Evolutionary conservation across 2,888 invertebrate species (phyloP).

Genomic region (Agrypnus murinus): DNA sequence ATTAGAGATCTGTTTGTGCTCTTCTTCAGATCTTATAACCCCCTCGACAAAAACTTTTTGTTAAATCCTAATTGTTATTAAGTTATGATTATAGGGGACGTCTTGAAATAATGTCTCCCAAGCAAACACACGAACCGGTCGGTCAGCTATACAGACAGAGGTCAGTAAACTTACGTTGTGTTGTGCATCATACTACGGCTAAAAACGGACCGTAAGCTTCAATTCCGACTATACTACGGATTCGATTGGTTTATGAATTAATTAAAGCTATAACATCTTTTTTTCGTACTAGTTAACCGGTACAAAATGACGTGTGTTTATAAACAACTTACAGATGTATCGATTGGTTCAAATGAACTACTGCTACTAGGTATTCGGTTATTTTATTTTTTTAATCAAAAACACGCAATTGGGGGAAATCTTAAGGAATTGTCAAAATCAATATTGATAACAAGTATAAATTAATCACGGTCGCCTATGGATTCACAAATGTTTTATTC

Average conservation of each 20-base stretch:
- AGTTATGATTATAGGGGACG: slow-evolving; percentile 32
- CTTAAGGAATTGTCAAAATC: too few relatives aligned
- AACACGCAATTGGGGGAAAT: too few relatives aligned
- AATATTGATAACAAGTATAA: too few relatives aligned
- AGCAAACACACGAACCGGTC: slow-evolving; percentile 45
- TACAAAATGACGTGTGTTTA: slow-evolving; percentile 22
- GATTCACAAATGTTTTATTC: too few relatives aligned
- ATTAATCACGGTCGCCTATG: too few relatives aligned
- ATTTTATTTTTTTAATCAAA: too few relatives aligned
- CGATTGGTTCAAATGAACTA: neutral
- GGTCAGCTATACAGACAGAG: slow-evolving; percentile 47
- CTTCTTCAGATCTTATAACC: too few relatives aligned
- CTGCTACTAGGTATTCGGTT: too few relatives aligned
- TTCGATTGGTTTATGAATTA: slow-evolving; percentile 41
- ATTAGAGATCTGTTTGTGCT: too few relatives aligned
- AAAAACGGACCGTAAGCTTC: slow-evolving; percentile 44
- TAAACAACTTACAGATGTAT: too few relatives aligned
- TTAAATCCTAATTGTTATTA: slow-evolving; percentile 20
- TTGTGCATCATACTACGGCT: slow-evolving; percentile 45
- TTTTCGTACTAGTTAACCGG: neutral
- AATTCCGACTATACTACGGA: slow-evolving; percentile 17
- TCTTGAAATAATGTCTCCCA: slow-evolving; percentile 38
- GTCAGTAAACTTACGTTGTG: slow-evolving; percentile 48
- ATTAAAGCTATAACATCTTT: slow-evolving; percentile 25
- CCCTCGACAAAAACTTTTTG: slow-evolving; percentile 20